Conservation (phyloP, 1,140 invertebrate genomes). For the Ruditapes philippinarum region DNA sequence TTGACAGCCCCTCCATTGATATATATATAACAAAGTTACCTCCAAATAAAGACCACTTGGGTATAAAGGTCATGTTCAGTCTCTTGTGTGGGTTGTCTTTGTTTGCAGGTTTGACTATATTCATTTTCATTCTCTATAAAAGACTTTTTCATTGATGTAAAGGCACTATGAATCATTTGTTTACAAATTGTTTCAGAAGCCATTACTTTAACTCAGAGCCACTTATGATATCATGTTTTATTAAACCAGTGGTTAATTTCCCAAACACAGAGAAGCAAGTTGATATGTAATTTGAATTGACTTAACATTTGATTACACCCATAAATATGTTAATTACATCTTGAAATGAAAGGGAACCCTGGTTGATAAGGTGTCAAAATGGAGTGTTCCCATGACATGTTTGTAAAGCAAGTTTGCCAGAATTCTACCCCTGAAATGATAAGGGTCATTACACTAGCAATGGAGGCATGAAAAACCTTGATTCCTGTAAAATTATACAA, state of each 20-base stretch:
- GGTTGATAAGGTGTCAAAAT: constrained; percentile 27
- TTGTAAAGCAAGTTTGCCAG: neutral
- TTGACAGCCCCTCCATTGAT: too few relatives aligned
- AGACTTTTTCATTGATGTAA: too few relatives aligned
- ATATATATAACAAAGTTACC: too few relatives aligned
- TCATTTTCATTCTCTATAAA: too few relatives aligned
- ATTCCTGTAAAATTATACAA: constrained; percentile 15
- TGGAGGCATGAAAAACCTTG: constrained; percentile 22
- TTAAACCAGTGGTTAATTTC: neutral
- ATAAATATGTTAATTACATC: constrained; percentile 31
- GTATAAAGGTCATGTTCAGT: too few relatives aligned
- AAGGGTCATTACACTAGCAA: constrained; percentile 13
- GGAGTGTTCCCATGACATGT: constrained; percentile 26
- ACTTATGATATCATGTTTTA: neutral
- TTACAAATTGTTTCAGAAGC: too few relatives aligned
- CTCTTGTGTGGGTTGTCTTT: too few relatives aligned
- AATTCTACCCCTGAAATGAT: constrained; percentile 30
- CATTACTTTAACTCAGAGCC: neutral
- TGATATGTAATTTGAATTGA: constrained; percentile 32
- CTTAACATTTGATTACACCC: constrained; percentile 5
- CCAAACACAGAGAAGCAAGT: neutral
- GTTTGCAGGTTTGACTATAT: too few relatives aligned
- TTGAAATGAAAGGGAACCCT: neutral
- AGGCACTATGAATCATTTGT: too few relatives aligned
- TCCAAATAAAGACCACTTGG: too few relatives aligned